Conservation (phyloP, 2,113 vertebrate genomes). For the Hyperopisus bebe region DNA sequence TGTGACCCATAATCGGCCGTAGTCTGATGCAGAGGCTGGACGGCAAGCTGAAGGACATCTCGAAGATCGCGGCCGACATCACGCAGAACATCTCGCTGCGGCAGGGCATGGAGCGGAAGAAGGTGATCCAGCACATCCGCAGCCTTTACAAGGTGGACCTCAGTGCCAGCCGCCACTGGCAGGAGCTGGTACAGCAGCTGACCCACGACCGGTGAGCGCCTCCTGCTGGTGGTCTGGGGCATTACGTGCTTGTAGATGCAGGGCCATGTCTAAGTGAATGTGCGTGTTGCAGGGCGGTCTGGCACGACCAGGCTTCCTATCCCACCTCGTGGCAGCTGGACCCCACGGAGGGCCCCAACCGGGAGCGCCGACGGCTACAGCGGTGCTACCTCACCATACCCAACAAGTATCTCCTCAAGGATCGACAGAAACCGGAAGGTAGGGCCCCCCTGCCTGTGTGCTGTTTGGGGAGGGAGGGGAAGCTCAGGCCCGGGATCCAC, state of each 20-base stretch:
- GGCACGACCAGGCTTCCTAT: slow-evolving; percentile 87
- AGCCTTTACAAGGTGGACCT: slow-evolving; percentile 88
- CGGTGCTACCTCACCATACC: slow-evolving; percentile 94
- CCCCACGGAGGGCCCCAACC: slow-evolving; percentile 90
- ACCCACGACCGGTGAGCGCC: slow-evolving; percentile 78
- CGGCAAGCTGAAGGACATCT: slow-evolving; percentile 89
- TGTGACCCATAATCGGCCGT: not conserved
- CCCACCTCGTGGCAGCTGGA: slow-evolving; percentile 95
- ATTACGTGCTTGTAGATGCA: not conserved
- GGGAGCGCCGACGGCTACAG: slow-evolving; percentile 87
- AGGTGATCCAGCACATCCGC: slow-evolving; percentile 93
- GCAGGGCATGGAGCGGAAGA: slow-evolving; percentile 95
- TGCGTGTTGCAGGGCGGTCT: slow-evolving; percentile 71
- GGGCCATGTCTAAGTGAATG: not conserved
- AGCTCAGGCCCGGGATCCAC: not conserved
- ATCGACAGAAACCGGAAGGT: slow-evolving; percentile 86
- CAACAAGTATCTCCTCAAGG: slow-evolving; percentile 92
- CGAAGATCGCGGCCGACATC: slow-evolving; percentile 92
- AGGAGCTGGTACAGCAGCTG: slow-evolving; percentile 90
- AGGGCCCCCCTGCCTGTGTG: slow-evolving; percentile 8
- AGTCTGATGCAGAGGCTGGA: slow-evolving; percentile 94
- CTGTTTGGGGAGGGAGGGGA: not conserved
- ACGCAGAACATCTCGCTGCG: slow-evolving; percentile 89
- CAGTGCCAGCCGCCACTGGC: slow-evolving; percentile 91
- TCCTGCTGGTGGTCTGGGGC: not conserved